These are phyloP conservation scores for Cyphomyrus discorhynchus DNA, from an alignment of 2,113 vertebrate species.

Conservation along the genomic window DNA sequence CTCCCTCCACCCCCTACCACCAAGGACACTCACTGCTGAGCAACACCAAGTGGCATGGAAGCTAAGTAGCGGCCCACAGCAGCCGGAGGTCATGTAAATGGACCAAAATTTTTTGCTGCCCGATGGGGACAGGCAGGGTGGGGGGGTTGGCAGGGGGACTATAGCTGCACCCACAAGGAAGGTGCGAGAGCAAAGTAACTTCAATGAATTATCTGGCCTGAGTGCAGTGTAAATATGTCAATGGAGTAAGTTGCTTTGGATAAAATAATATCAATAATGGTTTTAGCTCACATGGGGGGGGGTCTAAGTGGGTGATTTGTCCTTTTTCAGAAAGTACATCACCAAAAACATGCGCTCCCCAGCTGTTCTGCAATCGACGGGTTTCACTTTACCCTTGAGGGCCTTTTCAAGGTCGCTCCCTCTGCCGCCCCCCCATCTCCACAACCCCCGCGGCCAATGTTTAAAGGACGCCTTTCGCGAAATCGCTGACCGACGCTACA, in stretches of 20 bases:
- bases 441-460: not conserved
- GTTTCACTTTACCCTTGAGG: constrained; percentile 40
- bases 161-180: not conserved
- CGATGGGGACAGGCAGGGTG: not conserved
- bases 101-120: not conserved
- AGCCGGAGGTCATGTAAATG: not conserved
- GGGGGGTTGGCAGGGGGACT: not conserved
- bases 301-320: constrained; percentile 30
- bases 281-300: not conserved
- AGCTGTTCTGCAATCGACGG: constrained; percentile 32
- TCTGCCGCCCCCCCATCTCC: not conserved
- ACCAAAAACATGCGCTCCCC: constrained; percentile 43
- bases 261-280: constrained; percentile 1
- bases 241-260: not conserved
- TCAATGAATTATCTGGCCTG: not conserved
- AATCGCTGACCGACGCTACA: not conserved
- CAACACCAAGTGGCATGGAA: not conserved
- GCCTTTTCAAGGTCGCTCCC: constrained; percentile 41
- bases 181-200: not conserved
- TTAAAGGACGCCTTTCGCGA: not conserved
- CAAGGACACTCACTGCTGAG: not conserved
- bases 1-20: not conserved
- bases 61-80: not conserved
- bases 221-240: not conserved
- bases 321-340: constrained; percentile 47